Evolutionary conservation across 2,888 invertebrate species (phyloP).

Genomic region (Fissipunctia ypsillon): DNA sequence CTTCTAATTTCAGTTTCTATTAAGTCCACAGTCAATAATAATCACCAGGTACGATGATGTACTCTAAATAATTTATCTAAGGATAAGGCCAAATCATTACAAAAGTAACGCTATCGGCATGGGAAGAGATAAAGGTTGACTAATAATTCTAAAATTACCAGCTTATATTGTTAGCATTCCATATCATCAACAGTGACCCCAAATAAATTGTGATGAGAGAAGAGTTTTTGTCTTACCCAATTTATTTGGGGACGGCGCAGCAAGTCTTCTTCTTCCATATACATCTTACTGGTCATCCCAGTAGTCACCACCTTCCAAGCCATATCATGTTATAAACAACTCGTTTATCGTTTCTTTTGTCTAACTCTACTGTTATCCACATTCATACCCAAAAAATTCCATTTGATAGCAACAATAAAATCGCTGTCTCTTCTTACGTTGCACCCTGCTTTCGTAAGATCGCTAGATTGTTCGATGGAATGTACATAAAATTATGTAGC

Average conservation of each 20-base stretch:
- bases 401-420: neutral
- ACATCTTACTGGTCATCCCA: neutral
- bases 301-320: too few species aligned
- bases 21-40: neutral
- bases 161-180: neutral
- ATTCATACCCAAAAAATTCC: neutral
- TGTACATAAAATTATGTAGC: slow-evolving; percentile 66
- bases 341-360: neutral
- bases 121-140: neutral
- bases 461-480: slow-evolving; percentile 62
- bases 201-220: too few species aligned
- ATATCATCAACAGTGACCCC: too few species aligned
- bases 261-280: too few species aligned
- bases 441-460: slow-evolving; percentile 41
- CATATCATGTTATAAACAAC: neutral
- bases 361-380: neutral
- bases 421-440: slow-evolving; percentile 29
- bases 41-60: neutral
- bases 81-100: too few species aligned
- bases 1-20: neutral
- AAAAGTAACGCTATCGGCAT: neutral
- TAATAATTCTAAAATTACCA: too few species aligned
- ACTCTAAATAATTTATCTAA: neutral
- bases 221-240: neutral
- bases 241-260: neutral